Evolutionary conservation across 2,113 vertebrate species (phyloP).

Genomic region (Plestiodon gilberti): DNA sequence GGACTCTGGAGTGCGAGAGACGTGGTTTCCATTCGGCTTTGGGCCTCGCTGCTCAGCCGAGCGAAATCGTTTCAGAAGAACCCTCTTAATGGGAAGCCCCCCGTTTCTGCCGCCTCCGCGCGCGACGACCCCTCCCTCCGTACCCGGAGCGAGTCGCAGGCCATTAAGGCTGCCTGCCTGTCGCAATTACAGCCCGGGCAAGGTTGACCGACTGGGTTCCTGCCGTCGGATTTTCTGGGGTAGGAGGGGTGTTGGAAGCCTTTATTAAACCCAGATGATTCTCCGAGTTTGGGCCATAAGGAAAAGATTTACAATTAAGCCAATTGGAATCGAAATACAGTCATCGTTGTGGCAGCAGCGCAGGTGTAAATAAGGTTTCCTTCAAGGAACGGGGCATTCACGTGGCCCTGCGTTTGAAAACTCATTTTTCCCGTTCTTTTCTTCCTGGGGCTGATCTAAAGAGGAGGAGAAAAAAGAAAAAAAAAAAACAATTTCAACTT

Average conservation of each 20-base stretch:
- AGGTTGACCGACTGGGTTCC: conserved; percentile 45
- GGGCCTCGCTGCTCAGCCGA: conserved; percentile 19
- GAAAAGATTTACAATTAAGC: conserved; percentile 81
- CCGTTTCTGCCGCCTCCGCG: background rate
- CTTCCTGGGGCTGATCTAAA: background rate
- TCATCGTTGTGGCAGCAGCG: conserved; percentile 51
- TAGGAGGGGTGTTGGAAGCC: conserved; percentile 64
- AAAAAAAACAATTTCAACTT: no score
- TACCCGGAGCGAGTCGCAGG: conserved; percentile 38
- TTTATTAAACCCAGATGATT: conserved; percentile 81
- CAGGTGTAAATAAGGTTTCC: conserved; percentile 77
- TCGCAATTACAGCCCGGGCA: conserved; percentile 52
- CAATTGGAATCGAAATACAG: conserved; percentile 65
- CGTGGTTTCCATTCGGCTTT: conserved; percentile 54
- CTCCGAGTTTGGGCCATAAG: conserved; percentile 66
- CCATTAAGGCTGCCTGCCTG: conserved; percentile 37
- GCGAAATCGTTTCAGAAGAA: background rate
- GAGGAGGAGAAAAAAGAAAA: background rate
- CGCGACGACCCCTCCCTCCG: background rate
- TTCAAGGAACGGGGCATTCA: conserved; percentile 1
- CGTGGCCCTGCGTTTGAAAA: background rate
- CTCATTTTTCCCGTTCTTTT: background rate
- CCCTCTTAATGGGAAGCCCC: conserved; percentile 23
- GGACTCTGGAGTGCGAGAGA: conserved; percentile 4
- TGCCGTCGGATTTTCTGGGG: conserved; percentile 9